These are phyloP conservation scores for Tolmerus cingulatus DNA, from an alignment of 2,888 invertebrate genomes.

Conservation along the genomic window DNA sequence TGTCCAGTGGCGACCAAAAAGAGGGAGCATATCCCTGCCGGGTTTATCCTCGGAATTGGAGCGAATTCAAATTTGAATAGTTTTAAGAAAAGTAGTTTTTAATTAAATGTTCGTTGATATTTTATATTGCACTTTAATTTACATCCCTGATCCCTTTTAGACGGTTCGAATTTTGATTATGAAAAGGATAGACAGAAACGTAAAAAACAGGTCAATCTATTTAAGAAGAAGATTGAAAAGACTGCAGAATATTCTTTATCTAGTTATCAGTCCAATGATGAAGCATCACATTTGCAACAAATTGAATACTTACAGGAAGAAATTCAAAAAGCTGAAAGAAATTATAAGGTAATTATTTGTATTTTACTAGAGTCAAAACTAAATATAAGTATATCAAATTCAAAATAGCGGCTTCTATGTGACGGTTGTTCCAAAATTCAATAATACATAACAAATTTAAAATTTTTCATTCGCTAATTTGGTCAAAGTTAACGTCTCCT, in stretches of 20 bases:
- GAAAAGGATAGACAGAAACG: background rate
- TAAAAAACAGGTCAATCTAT: background rate
- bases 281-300: constrained; percentile 30
- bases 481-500: too few species aligned
- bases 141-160: background rate
- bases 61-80: constrained; percentile 39
- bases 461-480: too few species aligned
- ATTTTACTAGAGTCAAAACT: background rate
- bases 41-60: constrained; percentile 47
- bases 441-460: too few species aligned
- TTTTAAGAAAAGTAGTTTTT: background rate
- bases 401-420: too few species aligned
- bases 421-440: too few species aligned
- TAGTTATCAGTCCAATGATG: background rate
- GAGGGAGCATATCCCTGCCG: constrained; percentile 48
- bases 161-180: background rate
- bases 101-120: background rate
- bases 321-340: constrained; percentile 31
- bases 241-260: background rate
- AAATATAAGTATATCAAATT: background rate
- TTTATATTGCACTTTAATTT: background rate
- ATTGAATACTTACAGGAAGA: constrained; percentile 39
- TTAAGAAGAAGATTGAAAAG: background rate
- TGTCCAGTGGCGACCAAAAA: constrained; percentile 49
- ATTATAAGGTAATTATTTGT: constrained; percentile 27